Base-by-base conservation (phyloP, 1,140 invertebrate genomes). In the Drosophila suzukii region DNA sequence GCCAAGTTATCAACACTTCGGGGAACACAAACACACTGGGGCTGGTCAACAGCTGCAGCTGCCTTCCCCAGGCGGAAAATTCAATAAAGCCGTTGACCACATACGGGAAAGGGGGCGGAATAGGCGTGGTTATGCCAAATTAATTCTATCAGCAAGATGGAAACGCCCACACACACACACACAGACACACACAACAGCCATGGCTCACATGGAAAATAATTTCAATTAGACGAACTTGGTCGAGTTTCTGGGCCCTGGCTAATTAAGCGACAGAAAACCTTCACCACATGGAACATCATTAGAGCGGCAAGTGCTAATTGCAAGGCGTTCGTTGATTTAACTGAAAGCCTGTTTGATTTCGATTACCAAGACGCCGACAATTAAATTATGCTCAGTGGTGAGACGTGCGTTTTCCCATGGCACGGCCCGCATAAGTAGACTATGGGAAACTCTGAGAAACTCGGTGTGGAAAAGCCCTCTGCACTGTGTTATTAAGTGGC, bases 1-100 rank as follows among this genome's bases (percentile, higher is more conserved):
- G n/a, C 49, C 53, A 59, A 44, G 53, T 59, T 80, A 50, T 56
- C 38, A 56, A 79, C 76, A 68, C 61, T 50, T 41, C 6, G 34
- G 57, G 55, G 15, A 20, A 41, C 47, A 44, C 76, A 46, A 51
- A 60, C 34, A 47, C 43, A 51, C 34, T 15, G 59, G 59, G n/a
- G 32, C 32, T 60, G 81, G 61, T 50, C 81, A 83, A 62, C 72
- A 83, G 81, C 81, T 83, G 81, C 81, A 76, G 30, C 34, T 60
- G 65, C 15, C 55, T 36, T 43, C 27, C 46, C 41, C 41, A 27
- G 75, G 46, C 54, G 75, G 57, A 60, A 80, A 84, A 83, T 85
- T 84, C 65, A 83, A 83, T 83, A 83, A 83, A 84, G 76, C 81
- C 76, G 49, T 63, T 75, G 81, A 70, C 80, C 79, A 51, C 61